Base-by-base conservation (phyloP, 2,797 vertebrate species). In the Dromococcyx pavoninus region DNA sequence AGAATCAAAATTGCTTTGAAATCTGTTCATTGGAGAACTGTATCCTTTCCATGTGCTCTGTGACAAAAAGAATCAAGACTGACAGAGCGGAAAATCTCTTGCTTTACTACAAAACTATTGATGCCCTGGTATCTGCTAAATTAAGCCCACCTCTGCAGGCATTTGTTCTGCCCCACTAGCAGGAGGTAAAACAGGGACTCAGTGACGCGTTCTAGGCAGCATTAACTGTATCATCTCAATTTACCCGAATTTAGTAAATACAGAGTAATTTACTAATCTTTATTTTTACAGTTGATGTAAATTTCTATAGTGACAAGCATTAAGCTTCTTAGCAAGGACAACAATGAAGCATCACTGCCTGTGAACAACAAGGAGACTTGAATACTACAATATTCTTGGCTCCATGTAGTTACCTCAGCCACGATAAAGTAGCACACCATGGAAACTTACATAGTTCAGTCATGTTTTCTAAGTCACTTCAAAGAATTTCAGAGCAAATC, bases 401-500 rank as follows among this genome's bases (percentile, higher is more conserved):
- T 64, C 48, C 37, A 17, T 8, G 16, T 2, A 46, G 39, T 23
- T 11, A 33, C 9, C n/a, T 79, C 77, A 46, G 57, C n/a, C 73
- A 77, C 44, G 65, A 35, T 24, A 41, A 60, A 92, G 57, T 5
- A 86, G 53, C 37, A 85, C 24, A 35, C 27, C 8, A 23, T 3
- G 4, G 67, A 48, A 41, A 39, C 18, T 3, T 10, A 58, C 1
- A 56, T 37, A 89, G 25, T 56, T 56, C 66, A 51, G 46, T 39
- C 54, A 46, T n/a, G 5, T 82, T 53, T 88, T 54, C 56, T 89
- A 70, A 86, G 24, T 27, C 62, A 86, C 54, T 65, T 35, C n/a
- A 83, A 83, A 94, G 53, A 93, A 82, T 15, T 85, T 54, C 62
- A 78, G 30, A 91, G 84, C 58, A 93, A 95, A 95, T 89, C 17